These are phyloP conservation scores for Protaetia brevitarsis DNA, from an alignment of 1,140 invertebrate species.

Conservation along the genomic window DNA sequence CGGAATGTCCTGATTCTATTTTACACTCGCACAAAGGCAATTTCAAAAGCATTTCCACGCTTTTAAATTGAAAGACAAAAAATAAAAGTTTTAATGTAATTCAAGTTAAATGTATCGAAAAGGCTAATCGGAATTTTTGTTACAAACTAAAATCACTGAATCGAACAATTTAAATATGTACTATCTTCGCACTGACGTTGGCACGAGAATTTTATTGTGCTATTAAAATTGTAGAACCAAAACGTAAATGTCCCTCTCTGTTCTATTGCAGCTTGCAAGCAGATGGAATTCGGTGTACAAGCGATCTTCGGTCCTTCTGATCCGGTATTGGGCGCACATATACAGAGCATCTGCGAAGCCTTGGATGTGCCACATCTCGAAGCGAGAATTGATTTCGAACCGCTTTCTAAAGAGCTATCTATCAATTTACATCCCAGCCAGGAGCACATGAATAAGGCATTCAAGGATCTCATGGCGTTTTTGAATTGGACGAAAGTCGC, in stretches of 20 bases:
- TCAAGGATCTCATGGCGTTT: conserved; percentile 82
- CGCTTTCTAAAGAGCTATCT: conserved; percentile 71
- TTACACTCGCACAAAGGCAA: no score
- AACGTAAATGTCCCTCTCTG: conserved; percentile 25
- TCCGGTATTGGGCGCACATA: conserved; percentile 74
- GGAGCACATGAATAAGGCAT: conserved; percentile 77
- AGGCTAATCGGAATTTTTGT: not conserved
- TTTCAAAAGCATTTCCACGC: no score
- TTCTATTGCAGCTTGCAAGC: conserved; percentile 73
- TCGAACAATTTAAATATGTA: not conserved
- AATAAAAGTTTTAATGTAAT: not conserved
- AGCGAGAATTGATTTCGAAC: conserved; percentile 69
- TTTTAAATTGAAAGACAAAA: not conserved
- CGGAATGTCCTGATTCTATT: no score
- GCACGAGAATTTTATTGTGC: not conserved
- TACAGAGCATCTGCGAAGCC: conserved; percentile 86
- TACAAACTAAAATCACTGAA: not conserved
- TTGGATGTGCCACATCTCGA: conserved; percentile 87
- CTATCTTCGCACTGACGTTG: not conserved
- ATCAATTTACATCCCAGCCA: conserved; percentile 88
- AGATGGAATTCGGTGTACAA: conserved; percentile 80
- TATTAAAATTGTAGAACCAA: not conserved
- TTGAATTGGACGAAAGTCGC: conserved; percentile 92
- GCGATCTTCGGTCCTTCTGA: conserved; percentile 88
- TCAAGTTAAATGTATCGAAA: conserved; percentile 5